Evolutionary conservation across 2,797 vertebrate genomes (phyloP).

Genomic region (Pseudochirops corinnae): DNA sequence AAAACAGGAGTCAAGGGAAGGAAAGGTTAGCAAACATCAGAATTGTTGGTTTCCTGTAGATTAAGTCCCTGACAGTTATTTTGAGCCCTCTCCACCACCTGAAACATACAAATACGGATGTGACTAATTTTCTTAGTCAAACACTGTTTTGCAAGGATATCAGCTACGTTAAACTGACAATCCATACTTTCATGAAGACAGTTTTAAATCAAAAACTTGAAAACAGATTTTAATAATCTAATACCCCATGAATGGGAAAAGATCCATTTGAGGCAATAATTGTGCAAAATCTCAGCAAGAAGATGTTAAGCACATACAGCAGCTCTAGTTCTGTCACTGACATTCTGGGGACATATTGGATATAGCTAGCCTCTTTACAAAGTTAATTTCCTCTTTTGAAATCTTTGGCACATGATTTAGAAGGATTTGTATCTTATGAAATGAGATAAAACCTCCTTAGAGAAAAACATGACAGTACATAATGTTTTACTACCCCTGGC

Average conservation of each 20-base stretch:
- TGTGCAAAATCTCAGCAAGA: conserved; percentile 31
- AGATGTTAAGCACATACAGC: conserved; percentile 5
- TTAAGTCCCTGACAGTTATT: not conserved
- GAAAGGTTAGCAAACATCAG: not conserved
- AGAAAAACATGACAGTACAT: conserved; percentile 32
- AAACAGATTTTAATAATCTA: conserved; percentile 41
- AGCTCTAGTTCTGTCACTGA: not conserved
- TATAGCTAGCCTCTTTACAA: conserved; percentile 47
- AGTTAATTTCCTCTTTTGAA: conserved; percentile 16
- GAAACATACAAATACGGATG: conserved; percentile 19
- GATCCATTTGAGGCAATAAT: conserved; percentile 1
- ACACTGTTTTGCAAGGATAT: not conserved
- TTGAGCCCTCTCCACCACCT: not conserved
- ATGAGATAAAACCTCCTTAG: conserved; percentile 31
- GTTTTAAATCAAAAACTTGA: not conserved
- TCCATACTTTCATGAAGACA: not conserved
- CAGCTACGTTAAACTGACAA: not conserved
- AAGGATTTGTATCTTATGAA: conserved; percentile 39
- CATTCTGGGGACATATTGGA: conserved; percentile 31
- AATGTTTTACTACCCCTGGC: conserved; percentile 12
- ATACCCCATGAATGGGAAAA: not conserved
- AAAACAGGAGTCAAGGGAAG: not conserved
- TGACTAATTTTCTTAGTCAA: not conserved
- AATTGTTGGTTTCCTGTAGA: conserved; percentile 31
- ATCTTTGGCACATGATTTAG: conserved; percentile 17